Evolutionary conservation across 2,888 invertebrate genomes (phyloP), one percentile per base, ranked within the genome.

Genomic region (Lacanobia oleracea): DNA sequence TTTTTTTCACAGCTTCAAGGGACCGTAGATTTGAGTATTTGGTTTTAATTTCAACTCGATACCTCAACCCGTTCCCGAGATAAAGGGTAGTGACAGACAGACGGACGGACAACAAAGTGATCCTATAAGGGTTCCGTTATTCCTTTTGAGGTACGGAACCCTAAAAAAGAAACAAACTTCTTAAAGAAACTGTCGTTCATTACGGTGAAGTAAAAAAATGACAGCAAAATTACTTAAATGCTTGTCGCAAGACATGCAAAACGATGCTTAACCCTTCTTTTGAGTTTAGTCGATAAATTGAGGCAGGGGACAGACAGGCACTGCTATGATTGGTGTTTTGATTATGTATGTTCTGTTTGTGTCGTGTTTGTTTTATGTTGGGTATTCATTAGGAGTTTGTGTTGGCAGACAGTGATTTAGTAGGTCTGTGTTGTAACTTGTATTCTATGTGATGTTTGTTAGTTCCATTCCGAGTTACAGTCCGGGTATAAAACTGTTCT

Each of bases 141-240:
- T n/a, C n/a, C n/a, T n/a, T n/a, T n/a, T n/a, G n/a, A n/a, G n/a
- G n/a, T n/a, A n/a, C n/a, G n/a, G n/a, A n/a, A n/a, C n/a, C n/a
- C n/a, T n/a, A 27, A 27, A 27, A 27, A 27, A 27, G 18, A 66
- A 78, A 69, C 40, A 67, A 79, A 71, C 40, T 60, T 61, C 16
- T n/a, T 56, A 54, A 18, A 69, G 21, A 75, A 69, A 68, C 69
- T 27, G 54, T 8, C 64, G 27, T 57, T 51, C 40, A 72, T 65
- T 54, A 56, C 33, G n/a, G 8, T 14, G 60, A 5, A 45, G 21
- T 61, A 37, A 60, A 69, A 76, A 61, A 51, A 48, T 64, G 81
- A 72, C 62, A 71, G 50, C 43, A 9, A 71, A 76, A 76, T 76
- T 62, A 64, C 76, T 71, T 63, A 21, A 79, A 56, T 18, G 56